phyloP scores from a whole-genome alignment of 1,140 invertebrate species.

The Anagrus nilaparvatae region DNA sequence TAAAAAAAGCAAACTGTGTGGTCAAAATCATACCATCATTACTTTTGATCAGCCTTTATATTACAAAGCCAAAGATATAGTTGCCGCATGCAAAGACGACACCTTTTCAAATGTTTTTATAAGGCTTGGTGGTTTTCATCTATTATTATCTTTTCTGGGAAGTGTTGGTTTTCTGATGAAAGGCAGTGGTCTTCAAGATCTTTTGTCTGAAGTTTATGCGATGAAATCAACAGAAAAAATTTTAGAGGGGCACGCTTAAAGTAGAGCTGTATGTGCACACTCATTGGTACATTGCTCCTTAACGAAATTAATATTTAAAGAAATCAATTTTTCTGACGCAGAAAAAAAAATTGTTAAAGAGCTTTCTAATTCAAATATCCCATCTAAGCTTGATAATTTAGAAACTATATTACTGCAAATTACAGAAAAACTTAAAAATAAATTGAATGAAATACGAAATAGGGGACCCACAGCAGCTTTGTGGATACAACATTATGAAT shows the following conservation, averaged over 20 bases:
- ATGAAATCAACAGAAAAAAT: conserved; percentile 32
- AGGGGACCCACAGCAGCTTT: conserved; percentile 9
- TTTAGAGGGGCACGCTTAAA: conserved; percentile 26
- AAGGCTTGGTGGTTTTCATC: conserved; percentile 25
- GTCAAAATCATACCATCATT: conserved; percentile 24
- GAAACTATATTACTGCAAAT: too few species aligned
- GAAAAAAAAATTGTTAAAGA: too few species aligned
- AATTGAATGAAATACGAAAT: conserved; percentile 21
- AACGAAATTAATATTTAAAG: too few species aligned
- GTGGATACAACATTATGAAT: conserved; percentile 16
- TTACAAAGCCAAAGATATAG: conserved; percentile 19
- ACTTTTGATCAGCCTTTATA: conserved; percentile 28
- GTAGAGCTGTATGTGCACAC: conserved; percentile 32
- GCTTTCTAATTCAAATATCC: too few species aligned
- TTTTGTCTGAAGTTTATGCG: conserved; percentile 28
- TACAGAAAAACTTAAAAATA: conserved; percentile 3
- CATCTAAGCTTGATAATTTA: too few species aligned
- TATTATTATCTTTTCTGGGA: conserved; percentile 34
- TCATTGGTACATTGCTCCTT: too few species aligned
- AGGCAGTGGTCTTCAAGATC: conserved; percentile 32
- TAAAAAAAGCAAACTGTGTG: conserved; percentile 10
- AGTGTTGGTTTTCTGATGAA: conserved; percentile 36
- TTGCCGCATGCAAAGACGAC: conserved; percentile 7
- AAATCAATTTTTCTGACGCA: too few species aligned
- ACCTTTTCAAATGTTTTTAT: conserved; percentile 17